Base-by-base conservation (phyloP, 2,797 vertebrate species). In the Poeciliopsis turneri region DNA sequence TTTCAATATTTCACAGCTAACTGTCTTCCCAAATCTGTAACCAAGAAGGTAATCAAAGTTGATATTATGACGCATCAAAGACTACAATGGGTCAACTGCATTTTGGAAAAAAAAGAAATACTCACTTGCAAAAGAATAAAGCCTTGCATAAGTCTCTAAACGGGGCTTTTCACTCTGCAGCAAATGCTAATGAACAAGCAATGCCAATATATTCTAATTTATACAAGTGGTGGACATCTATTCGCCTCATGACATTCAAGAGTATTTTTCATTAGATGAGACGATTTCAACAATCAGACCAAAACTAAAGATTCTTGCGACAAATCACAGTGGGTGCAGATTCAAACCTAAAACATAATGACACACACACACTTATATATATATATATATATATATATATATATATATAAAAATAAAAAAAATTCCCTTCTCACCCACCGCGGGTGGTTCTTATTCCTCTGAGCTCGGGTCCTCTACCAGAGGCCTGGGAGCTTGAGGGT, bases 1-100 rank as follows among this genome's bases (percentile, higher is more conserved):
- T 69, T 69, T 41, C 18, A 68, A 39, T 68, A 68, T 68, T 68
- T 68, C 36, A 23, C 64, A 68, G 18, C 4, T 69, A 15, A 69
- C 23, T 69, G 66, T 41, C 23, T 43, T 69, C 15, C 23, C 36
- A 43, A 69, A 69, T 46, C 25, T n/a, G 25, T 70, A 45, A 70
- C 68, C 64, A 68, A 68, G 36, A 68, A 41, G 36, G 36, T 68
- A 39, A 64, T 36, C 59, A 36, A 68, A 68, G 64, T 41, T 68
- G 20, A 39, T 68, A 23, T 11, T 39, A 68, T 68, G 10, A 68
- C 20, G 36, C 36, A 68, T 25, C 36, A 68, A 11, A 64, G 33
- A 20, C 33, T 36, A 39, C 15, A 39, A 66, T 36, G 18, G 33
- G 9, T 10, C 33, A 39, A 23, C 64, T 68, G 20, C 64, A 68